Evolutionary conservation across 2,888 invertebrate genomes (phyloP).

Genomic region (Drosophila yooni): DNA sequence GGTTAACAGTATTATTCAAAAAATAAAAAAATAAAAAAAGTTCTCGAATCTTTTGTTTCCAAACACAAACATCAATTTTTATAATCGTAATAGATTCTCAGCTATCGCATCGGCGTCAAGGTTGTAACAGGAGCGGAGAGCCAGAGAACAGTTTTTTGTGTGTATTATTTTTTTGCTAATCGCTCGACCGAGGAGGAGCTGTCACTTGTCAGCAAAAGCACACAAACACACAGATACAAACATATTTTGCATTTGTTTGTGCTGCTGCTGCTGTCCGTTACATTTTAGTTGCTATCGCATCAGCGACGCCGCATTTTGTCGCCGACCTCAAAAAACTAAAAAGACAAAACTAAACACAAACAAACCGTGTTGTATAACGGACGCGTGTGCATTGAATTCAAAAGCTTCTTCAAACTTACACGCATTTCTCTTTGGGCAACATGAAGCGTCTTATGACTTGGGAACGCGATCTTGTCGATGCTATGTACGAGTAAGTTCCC

Average conservation of each 20-base stretch:
- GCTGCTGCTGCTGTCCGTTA: constrained; percentile 50
- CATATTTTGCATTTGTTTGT: constrained; percentile 52
- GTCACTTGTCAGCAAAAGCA: constrained; percentile 39
- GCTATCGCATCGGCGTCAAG: constrained; percentile 50
- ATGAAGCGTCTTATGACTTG: constrained; percentile 83
- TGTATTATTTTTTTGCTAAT: constrained; percentile 28
- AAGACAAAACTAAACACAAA: constrained; percentile 29
- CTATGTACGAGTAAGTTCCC: constrained; percentile 83
- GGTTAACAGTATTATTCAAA: constrained; percentile 56
- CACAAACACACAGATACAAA: constrained; percentile 7
- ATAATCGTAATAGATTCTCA: constrained; percentile 62
- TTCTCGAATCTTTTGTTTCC: constrained; percentile 74
- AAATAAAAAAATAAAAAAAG: constrained; percentile 26
- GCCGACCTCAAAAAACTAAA: constrained; percentile 56
- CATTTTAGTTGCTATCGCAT: constrained; percentile 62
- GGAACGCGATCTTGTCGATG: constrained; percentile 83
- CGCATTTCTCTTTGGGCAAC: constrained; percentile 59
- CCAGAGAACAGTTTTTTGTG: constrained; percentile 29
- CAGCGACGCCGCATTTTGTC: constrained; percentile 64
- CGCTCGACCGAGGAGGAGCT: constrained; percentile 61
- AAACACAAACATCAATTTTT: constrained; percentile 62
- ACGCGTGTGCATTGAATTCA: constrained; percentile 49
- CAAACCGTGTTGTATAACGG: constrained; percentile 46
- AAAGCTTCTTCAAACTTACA: constrained; percentile 43
- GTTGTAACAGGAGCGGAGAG: constrained; percentile 59